Percentiles rank a stretch among this genome's conserved stretches.
Conservation (phyloP, 2,113 vertebrate genomes). For the Mellivora capensis region DNA sequence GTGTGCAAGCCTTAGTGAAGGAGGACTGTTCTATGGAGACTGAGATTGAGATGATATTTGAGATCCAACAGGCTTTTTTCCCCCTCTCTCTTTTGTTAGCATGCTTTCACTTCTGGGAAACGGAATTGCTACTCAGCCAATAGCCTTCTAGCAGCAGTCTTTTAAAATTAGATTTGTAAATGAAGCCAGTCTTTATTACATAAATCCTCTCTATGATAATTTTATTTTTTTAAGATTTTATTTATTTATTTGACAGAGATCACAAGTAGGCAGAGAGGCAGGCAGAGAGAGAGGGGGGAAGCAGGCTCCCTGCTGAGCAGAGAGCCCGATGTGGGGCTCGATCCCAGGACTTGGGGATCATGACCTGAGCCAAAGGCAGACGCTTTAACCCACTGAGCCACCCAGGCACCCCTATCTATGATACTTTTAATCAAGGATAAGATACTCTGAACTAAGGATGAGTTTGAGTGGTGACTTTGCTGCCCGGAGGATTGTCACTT, state of each 20-base stretch:
- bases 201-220: background rate
- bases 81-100: background rate
- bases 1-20: background rate
- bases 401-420: background rate
- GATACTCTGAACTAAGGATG: background rate
- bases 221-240: background rate
- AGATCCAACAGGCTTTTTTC: background rate
- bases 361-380: too few species aligned
- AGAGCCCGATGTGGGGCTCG: too few species aligned
- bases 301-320: too few species aligned
- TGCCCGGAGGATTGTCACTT: background rate
- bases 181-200: background rate
- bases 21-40: background rate
- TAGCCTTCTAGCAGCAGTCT: background rate
- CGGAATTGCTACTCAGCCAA: background rate
- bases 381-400: too few species aligned
- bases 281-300: too few species aligned
- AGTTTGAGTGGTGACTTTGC: background rate
- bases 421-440: constrained; percentile 15
- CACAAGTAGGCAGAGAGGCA: too few species aligned
- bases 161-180: background rate
- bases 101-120: background rate
- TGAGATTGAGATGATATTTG: background rate
- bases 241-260: too few species aligned
- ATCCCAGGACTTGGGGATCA: too few species aligned